phyloP scores from a whole-genome alignment of 2,113 vertebrate genomes.

The Myotis yumanensis region DNA sequence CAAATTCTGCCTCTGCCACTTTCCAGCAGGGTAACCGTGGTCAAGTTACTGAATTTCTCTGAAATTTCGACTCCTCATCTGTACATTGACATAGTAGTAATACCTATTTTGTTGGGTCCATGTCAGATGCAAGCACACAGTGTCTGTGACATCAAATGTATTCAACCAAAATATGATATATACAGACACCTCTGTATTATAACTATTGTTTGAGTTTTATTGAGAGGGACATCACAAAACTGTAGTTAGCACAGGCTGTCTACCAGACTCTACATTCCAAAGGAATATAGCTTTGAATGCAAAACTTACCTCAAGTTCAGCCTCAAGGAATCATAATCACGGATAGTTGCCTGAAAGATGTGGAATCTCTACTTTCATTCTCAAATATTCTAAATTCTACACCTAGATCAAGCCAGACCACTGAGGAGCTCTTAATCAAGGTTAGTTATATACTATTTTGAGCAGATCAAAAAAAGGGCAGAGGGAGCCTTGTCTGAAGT shows the following conservation, averaged over 20 bases:
- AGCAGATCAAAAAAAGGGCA: neutral
- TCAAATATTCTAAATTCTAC: conserved; percentile 15
- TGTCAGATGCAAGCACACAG: neutral
- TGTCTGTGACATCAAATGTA: neutral
- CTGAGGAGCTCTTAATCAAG: neutral
- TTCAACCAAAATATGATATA: neutral
- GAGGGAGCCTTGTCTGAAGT: conserved; percentile 12
- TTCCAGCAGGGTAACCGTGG: neutral
- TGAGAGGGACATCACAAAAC: neutral
- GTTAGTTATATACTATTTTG: neutral
- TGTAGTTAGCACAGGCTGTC: neutral
- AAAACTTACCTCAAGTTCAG: conserved; percentile 24
- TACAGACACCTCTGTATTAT: neutral
- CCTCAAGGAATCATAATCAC: conserved; percentile 28
- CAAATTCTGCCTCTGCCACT: neutral
- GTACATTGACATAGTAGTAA: neutral
- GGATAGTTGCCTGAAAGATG: neutral
- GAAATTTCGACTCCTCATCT: neutral
- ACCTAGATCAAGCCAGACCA: neutral
- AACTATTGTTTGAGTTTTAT: neutral
- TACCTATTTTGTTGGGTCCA: neutral
- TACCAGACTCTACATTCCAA: neutral
- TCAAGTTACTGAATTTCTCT: neutral
- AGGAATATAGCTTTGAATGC: neutral
- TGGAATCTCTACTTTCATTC: neutral